A percentile compares a stretch with the other conserved stretches of the same genome.
phyloP scores from a whole-genome alignment of 2,113 vertebrate species.

The Platichthys flesus region DNA sequence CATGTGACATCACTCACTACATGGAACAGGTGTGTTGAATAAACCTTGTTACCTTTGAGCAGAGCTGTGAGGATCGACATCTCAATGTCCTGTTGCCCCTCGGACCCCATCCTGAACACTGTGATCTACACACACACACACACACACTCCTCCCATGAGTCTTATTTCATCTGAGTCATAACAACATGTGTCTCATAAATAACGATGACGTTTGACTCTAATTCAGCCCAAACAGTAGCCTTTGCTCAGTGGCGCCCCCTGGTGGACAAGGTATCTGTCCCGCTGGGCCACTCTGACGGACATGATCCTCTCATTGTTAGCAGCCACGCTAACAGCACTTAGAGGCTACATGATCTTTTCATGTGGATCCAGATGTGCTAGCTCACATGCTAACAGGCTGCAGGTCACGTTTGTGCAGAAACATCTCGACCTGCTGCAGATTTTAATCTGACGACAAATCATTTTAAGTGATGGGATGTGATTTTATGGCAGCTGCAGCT shows the following conservation, averaged over 20 bases:
- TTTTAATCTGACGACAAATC: constrained; percentile 45
- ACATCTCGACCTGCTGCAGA: not conserved
- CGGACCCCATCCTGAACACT: constrained; percentile 94
- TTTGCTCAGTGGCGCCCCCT: too few species aligned
- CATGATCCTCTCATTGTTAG: too few species aligned
- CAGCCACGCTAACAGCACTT: not conserved
- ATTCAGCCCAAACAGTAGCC: too few species aligned
- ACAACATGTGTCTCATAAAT: too few species aligned
- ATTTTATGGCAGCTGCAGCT: constrained; percentile 45
- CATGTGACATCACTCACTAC: not conserved
- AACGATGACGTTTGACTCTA: too few species aligned
- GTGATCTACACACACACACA: constrained; percentile 78
- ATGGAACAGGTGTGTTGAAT: not conserved
- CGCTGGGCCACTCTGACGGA: too few species aligned
- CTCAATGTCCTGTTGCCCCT: constrained; percentile 95
- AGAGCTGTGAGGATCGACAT: constrained; percentile 97
- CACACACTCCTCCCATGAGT: not conserved
- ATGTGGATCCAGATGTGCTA: not conserved
- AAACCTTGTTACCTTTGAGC: constrained; percentile 88
- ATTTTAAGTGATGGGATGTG: constrained; percentile 41
- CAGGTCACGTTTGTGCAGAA: not conserved
- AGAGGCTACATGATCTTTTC: not conserved
- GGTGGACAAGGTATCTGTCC: too few species aligned
- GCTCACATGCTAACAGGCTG: not conserved
- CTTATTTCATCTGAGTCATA: not conserved